Evolutionary conservation across 2,888 invertebrate genomes (phyloP), one percentile per base, ranked within the genome.

Genomic region (Alcis repandata): DNA sequence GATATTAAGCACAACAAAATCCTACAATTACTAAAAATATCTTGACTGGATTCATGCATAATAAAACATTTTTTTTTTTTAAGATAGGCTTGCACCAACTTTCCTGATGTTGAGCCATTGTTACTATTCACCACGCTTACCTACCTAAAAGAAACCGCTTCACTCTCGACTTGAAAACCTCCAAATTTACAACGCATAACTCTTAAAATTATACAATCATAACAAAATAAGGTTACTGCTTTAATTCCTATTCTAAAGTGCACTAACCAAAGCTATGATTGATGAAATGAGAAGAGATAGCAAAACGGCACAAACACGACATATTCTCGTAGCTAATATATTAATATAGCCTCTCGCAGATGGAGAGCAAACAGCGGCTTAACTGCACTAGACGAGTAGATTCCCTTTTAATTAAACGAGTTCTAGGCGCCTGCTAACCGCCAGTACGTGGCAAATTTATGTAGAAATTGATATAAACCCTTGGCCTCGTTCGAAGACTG

Each of bases 321-420:
- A 33, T 41, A 54, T 33, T 41, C 20, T 22, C 22, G 41, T 73
- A 76, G 69, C 72, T 78, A 79, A 78, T 74, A 68, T 80, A 83
- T 82, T 79, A 80, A 80, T 79, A 80, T 66, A 77, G 73, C 71
- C 68, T 70, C 76, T 77, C 79, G 74, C 78, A 85, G 83, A 85
- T 86, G 85, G 78, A 79, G 83, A 81, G 85, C 84, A 87, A 88
- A 87, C 85, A 85, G 75, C 77, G 79, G 86, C 86, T 88, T 85
- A 86, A 87, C 86, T 86, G 84, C 82, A 83, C 83, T 81, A 80
- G 80, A 79, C 77, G 83, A 84, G 84, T 79, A 86, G 86, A 87
- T 88, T 86, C 88, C 87, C 83, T 88, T 89, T 88, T 89, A 89
- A 89, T 90, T 89, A 90, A 89, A 88, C 84, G 85, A 85, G 86